A percentile compares a stretch with the other conserved stretches of the same genome.
phyloP scores from a whole-genome alignment of 1,140 invertebrate species.

The Drosophila parabipectinata region DNA sequence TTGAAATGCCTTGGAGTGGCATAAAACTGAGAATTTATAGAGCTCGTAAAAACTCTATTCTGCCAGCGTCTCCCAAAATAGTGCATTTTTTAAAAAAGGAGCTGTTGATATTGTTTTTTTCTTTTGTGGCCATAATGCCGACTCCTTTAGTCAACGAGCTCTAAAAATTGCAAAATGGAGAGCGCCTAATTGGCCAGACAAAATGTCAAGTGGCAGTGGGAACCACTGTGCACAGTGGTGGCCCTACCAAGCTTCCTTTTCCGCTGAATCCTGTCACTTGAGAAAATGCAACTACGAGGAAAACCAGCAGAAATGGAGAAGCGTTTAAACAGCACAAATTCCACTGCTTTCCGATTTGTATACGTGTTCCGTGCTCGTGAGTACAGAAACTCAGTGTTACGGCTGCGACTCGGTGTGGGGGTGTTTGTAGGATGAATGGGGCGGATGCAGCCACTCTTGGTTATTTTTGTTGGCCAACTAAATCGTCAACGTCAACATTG shows the following conservation, averaged over 20 bases:
- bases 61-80: neutral
- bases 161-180: slow-evolving; percentile 16
- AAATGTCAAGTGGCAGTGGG: slow-evolving; percentile 17
- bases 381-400: neutral
- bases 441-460: slow-evolving; percentile 23
- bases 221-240: slow-evolving; percentile 37
- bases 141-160: slow-evolving; percentile 3
- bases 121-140: neutral
- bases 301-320: slow-evolving; percentile 53
- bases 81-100: neutral
- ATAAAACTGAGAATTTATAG: slow-evolving; percentile 38
- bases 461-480: slow-evolving; percentile 62
- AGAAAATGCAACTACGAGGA: slow-evolving; percentile 34
- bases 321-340: slow-evolving; percentile 58
- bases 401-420: slow-evolving; percentile 13
- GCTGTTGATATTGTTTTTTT: slow-evolving; percentile 1
- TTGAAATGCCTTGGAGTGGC: slow-evolving; percentile 31
- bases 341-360: slow-evolving; percentile 37
- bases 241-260: slow-evolving; percentile 17
- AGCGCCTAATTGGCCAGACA: slow-evolving; percentile 38
- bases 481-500: slow-evolving; percentile 78
- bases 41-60: neutral
- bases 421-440: slow-evolving; percentile 1
- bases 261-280: slow-evolving; percentile 17
- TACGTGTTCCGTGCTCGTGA: slow-evolving; percentile 17